Evolutionary conservation across 2,113 vertebrate species (phyloP).

Genomic region (Rissa tridactyla): DNA sequence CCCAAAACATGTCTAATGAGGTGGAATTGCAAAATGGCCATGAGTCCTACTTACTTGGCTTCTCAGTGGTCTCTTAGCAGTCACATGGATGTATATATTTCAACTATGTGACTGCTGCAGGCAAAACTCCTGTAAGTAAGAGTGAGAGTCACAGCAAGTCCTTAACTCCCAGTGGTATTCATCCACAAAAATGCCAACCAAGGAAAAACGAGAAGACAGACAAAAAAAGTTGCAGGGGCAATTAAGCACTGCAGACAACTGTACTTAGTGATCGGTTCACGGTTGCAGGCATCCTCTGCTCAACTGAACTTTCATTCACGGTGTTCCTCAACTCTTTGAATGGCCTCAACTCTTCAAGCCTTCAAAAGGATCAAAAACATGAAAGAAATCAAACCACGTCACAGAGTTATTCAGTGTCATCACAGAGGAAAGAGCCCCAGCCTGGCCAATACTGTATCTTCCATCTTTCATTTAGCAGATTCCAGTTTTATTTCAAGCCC

Average conservation of each 20-base stretch:
- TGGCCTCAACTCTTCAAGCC: background rate
- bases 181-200: constrained; percentile 68
- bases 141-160: constrained; percentile 52
- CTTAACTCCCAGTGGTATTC: constrained; percentile 69
- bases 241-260: constrained; percentile 7
- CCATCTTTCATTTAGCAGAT: background rate
- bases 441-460: background rate
- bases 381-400: background rate
- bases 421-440: background rate
- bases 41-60: constrained; percentile 70
- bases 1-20: constrained; percentile 85
- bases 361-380: background rate
- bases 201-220: constrained; percentile 56
- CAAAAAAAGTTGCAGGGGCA: constrained; percentile 1
- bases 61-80: constrained; percentile 72
- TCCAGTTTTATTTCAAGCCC: background rate
- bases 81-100: constrained; percentile 74
- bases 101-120: constrained; percentile 80
- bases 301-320: background rate
- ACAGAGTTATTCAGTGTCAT: background rate
- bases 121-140: constrained; percentile 76
- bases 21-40: constrained; percentile 82
- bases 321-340: background rate
- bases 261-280: background rate
- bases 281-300: background rate